Percentiles rank a stretch among this genome's conserved stretches.
phyloP scores from a whole-genome alignment of 2,888 invertebrate genomes.

The Rhabditoides inermis region DNA sequence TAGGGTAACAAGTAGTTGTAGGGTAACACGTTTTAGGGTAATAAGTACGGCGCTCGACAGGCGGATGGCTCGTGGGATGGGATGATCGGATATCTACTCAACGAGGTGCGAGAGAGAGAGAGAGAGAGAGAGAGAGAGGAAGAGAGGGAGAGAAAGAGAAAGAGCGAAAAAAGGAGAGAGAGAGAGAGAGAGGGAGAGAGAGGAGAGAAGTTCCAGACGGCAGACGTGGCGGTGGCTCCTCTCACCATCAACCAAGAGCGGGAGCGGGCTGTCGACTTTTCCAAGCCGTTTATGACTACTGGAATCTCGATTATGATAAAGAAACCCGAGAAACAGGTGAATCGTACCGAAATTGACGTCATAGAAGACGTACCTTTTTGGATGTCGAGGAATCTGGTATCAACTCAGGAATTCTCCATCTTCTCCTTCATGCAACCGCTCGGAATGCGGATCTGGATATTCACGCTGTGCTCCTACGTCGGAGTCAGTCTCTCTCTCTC shows the following conservation, averaged over 20 bases:
- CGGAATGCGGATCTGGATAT: constrained; percentile 87
- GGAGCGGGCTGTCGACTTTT: constrained; percentile 89
- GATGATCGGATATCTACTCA: constrained; percentile 50
- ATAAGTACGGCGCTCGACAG: constrained; percentile 29
- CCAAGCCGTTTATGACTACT: constrained; percentile 91
- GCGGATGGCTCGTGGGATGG: constrained; percentile 50
- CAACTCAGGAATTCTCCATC: constrained; percentile 66
- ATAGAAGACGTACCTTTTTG: not conserved
- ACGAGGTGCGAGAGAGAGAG: too few species aligned
- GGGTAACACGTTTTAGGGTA: too few species aligned
- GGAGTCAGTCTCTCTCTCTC: constrained; percentile 62
- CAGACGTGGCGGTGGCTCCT: constrained; percentile 87
- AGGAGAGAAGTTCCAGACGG: constrained; percentile 60
- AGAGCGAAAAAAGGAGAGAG: too few species aligned
- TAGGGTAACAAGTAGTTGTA: too few species aligned
- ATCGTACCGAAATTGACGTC: not conserved
- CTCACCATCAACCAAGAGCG: constrained; percentile 82
- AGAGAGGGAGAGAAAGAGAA: too few species aligned
- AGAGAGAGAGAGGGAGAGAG: too few species aligned
- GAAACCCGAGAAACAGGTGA: constrained; percentile 62
- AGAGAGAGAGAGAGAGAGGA: too few species aligned
- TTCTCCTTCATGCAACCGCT: constrained; percentile 93
- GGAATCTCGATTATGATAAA: constrained; percentile 90
- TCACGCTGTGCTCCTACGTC: constrained; percentile 73
- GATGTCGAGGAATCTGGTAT: not conserved